Percentiles rank a stretch among this genome's conserved stretches.
phyloP scores from a whole-genome alignment of 2,888 invertebrate species.

The Philereme transversata region DNA sequence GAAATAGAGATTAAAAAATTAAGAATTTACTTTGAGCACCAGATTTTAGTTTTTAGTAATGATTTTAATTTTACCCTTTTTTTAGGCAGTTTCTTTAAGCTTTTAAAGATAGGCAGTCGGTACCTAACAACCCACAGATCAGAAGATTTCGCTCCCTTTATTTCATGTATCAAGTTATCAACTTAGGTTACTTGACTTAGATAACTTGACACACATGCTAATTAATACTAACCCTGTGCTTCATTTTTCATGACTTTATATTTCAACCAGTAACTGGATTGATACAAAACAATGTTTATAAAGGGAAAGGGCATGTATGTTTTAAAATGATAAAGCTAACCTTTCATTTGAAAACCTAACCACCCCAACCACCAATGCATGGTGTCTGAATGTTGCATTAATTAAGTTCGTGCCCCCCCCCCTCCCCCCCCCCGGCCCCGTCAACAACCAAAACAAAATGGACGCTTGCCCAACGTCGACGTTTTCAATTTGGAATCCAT shows the following conservation, averaged over 20 bases:
- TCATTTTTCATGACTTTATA: too few relatives aligned
- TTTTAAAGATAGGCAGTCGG: too few relatives aligned
- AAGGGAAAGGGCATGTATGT: slow-evolving; percentile 5
- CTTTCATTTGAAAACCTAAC: neutral
- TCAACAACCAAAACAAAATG: slow-evolving; percentile 31
- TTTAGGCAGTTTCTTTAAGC: too few relatives aligned
- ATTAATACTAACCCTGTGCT: too few relatives aligned
- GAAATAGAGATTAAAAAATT: slow-evolving; percentile 6
- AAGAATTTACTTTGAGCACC: neutral
- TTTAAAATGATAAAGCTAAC: slow-evolving; percentile 11
- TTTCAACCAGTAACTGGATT: too few relatives aligned
- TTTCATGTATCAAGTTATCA: too few relatives aligned
- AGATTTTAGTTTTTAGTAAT: slow-evolving; percentile 2
- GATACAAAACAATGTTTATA: too few relatives aligned
- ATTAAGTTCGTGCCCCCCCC: slow-evolving; percentile 19
- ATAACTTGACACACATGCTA: too few relatives aligned
- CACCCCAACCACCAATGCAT: neutral
- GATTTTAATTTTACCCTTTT: slow-evolving; percentile 1
- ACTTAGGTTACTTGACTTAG: too few relatives aligned
- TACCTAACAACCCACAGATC: too few relatives aligned
- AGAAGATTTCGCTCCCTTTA: too few relatives aligned
- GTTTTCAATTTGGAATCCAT: slow-evolving; percentile 38
- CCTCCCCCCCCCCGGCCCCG: slow-evolving; percentile 10
- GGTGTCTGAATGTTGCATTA: slow-evolving; percentile 9
- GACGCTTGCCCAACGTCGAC: slow-evolving; percentile 27